phyloP scores from a whole-genome alignment of 2,113 vertebrate genomes.

The Burhinus oedicnemus region DNA sequence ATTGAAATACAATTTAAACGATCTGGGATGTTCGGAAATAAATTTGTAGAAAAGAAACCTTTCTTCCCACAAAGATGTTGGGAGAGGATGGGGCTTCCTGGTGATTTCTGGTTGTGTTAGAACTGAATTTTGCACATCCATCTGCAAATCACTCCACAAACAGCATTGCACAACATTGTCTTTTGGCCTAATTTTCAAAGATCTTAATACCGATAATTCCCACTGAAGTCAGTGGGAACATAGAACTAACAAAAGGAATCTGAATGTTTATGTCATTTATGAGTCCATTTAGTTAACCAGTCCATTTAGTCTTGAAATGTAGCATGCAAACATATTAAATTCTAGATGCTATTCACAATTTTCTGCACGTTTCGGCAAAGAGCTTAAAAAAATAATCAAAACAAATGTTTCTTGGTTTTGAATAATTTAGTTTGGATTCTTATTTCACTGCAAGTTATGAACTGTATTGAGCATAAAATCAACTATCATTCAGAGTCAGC shows the following conservation, averaged over 20 bases:
- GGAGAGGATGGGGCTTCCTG: background rate
- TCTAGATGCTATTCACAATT: background rate
- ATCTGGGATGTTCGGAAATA: background rate
- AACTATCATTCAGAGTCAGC: background rate
- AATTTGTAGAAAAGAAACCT: background rate
- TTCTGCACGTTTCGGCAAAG: background rate
- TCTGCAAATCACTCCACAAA: background rate
- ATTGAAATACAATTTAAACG: background rate
- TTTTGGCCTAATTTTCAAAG: background rate
- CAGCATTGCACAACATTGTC: background rate
- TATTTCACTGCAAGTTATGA: conserved; percentile 33
- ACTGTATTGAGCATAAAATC: background rate
- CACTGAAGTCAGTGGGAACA: background rate
- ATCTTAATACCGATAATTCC: background rate
- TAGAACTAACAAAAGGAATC: background rate
- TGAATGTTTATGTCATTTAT: background rate
- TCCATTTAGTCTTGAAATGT: background rate
- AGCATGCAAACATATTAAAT: background rate
- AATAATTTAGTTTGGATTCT: background rate
- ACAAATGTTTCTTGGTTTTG: background rate
- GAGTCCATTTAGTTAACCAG: background rate
- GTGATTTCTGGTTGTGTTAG: background rate
- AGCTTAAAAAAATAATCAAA: background rate
- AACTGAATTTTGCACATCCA: background rate
- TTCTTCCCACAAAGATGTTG: background rate